A percentile compares a stretch with the other conserved stretches of the same genome.
Conservation (phyloP, 2,888 invertebrate genomes). For the Epirrhoe alternata region DNA sequence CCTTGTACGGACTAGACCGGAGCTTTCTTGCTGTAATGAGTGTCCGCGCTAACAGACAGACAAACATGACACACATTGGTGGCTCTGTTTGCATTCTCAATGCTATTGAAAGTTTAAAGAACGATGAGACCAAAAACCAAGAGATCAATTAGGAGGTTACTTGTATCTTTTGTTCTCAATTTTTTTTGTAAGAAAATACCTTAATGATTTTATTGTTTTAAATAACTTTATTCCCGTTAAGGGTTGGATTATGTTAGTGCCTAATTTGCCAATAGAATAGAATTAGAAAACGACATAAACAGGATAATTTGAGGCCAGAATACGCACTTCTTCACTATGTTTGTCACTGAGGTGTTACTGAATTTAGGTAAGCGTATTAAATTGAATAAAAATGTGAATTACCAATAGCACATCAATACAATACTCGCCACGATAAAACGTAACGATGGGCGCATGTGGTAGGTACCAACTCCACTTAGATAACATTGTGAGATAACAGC, state of each 20-base stretch:
- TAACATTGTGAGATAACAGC: constrained; percentile 9
- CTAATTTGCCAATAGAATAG: too few species aligned
- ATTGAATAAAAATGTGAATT: background rate
- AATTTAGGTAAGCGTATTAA: too few species aligned
- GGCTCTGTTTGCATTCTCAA: constrained; percentile 14
- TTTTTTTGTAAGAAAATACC: too few species aligned
- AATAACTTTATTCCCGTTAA: too few species aligned
- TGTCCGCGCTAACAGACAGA: constrained; percentile 41
- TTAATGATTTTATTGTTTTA: too few species aligned
- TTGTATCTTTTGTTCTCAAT: too few species aligned
- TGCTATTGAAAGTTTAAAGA: constrained; percentile 18
- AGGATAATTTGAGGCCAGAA: too few species aligned
- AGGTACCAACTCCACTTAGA: constrained; percentile 15
- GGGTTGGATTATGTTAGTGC: too few species aligned
- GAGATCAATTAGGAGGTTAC: background rate
- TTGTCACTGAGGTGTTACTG: too few species aligned
- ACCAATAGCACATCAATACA: background rate
- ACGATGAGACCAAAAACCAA: background rate
- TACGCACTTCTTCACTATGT: too few species aligned
- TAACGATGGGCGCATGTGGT: constrained; percentile 2
- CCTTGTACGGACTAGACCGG: constrained; percentile 55
- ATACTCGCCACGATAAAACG: constrained; percentile 7
- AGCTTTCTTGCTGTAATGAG: constrained; percentile 55
- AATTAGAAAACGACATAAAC: too few species aligned
- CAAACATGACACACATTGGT: constrained; percentile 47